Conservation (phyloP, 1,140 invertebrate species). For the Lordiphosa collinella region DNA sequence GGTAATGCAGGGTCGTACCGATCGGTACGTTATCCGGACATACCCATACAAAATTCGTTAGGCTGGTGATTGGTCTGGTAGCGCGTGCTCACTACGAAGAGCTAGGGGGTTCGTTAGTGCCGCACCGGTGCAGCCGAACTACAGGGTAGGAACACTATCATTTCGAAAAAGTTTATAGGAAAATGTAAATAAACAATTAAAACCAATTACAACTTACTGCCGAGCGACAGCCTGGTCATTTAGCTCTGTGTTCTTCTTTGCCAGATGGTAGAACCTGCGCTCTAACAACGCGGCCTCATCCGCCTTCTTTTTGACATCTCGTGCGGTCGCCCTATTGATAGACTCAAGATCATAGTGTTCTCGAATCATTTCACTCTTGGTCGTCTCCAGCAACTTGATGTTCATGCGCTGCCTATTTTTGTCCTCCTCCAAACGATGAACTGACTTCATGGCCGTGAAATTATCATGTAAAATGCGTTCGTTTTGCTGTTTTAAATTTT, state of each 20-base stretch:
- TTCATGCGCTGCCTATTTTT: background rate
- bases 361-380: background rate
- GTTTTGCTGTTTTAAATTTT: background rate
- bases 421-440: constrained; percentile 5
- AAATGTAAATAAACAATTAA: background rate
- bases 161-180: background rate
- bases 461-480: constrained; percentile 18
- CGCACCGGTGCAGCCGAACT: too few species aligned
- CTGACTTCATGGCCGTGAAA: background rate
- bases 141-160: too few species aligned
- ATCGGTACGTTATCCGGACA: too few species aligned
- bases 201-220: constrained; percentile 10
- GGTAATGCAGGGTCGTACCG: too few species aligned
- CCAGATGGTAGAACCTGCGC: constrained; percentile 32
- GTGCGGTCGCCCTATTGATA: background rate
- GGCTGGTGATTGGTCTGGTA: too few species aligned
- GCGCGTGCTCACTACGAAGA: too few species aligned
- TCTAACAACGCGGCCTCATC: constrained; percentile 10
- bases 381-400: background rate
- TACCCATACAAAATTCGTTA: too few species aligned
- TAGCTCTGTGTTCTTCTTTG: constrained; percentile 34
- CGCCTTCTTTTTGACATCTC: constrained; percentile 28
- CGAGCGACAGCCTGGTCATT: background rate
- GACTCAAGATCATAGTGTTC: background rate
- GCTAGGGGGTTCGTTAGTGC: too few species aligned